Base-by-base conservation (phyloP, 2,113 vertebrate genomes). In the Cisticola juncidis region DNA sequence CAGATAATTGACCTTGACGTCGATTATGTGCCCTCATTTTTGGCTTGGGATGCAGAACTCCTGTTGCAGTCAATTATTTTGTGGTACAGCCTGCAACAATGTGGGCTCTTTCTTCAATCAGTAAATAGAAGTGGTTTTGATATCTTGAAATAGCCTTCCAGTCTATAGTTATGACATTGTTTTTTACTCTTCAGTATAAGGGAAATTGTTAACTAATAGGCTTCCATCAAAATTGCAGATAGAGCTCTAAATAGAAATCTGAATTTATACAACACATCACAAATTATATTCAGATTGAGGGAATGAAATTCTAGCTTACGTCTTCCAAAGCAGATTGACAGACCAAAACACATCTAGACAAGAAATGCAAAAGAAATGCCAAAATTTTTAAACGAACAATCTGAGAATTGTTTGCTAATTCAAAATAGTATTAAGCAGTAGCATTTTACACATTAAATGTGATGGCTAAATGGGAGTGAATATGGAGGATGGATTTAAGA, bases 61-160 rank as follows among this genome's bases (percentile, higher is more conserved):
- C 97, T 97, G 96, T 98, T 98, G 97, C 97, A 98, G 96, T 98
- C 98, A 98, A 97, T 98, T 98, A 98, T 97, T 96, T 97, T 97
- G 97, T 94, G 97, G 97, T 96, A 58, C 92, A 97, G 97, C 69
- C 95, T 96, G 95, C 93, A 98, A 98, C 95, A 98, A 97, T 97
- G 96, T 90, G 93, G 92, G 87, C 95, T 98, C 96, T 98, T 97
- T 96, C 95, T 97, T 96, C 97, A 97, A 94, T 97, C 93, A 97
- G 86, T 97, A 97, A 96, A 96, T 90, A 97, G 95, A 96, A 96
- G 91, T 97, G 96, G 61, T 96, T 98, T 96, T 97, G 95, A 94
- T 98, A 97, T 96, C 95, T 96, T 94, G 95, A 96, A 98, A 98
- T 97, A 98, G n/a, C 40, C 94, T 97, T 96, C 76, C 96, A 96